Base-by-base conservation (phyloP, 2,888 invertebrate species). In the Rhorus exstirpatorius region DNA sequence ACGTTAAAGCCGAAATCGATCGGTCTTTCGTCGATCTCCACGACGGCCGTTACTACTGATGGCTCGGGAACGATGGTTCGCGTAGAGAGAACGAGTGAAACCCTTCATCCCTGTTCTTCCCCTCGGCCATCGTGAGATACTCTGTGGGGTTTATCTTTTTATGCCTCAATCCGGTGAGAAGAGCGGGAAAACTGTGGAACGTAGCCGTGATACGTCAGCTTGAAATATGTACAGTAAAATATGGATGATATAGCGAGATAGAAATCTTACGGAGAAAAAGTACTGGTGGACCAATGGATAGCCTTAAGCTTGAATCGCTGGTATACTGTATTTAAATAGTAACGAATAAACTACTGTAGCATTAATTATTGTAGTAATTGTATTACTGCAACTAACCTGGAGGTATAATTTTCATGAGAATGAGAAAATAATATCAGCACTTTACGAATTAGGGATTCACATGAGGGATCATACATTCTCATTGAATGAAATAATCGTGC, bases 11-110 rank as follows among this genome's bases (percentile, higher is more conserved):
- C 51, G 41, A 70, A 70, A 55, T 70, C 70, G 70, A 72, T 72
- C 72, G 49, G 71, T 46, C 71, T 76, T 76, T 83, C 84, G 85
- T 80, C 85, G 83, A 87, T 87, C 84, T 82, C 58, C 60, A 35
- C 63, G 82, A 82, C 79, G 58, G 71, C 63, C 72, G 79, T 82
- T 80, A 83, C 83, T 71, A 81, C 60, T 79, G 77, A 79, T 68
- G 60, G 76, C 38, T 24, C 41, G 44, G 71, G 55, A 79, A 76
- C 58, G 75, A 53, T 65, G 46, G 31, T 53, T 58, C 61, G 55
- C 49, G 38, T 35, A 51, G 24, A 58, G 12, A 63, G 46, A 49
- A 46, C 24, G 46, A 65, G 14, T 14, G 46, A 19, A 14, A 21
- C 24, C 31, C 44, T 35, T 31, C 49, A 17, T 49, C 49, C 38